Conservation (phyloP, 2,113 vertebrate genomes). For the Hippocampus zosterae region DNA sequence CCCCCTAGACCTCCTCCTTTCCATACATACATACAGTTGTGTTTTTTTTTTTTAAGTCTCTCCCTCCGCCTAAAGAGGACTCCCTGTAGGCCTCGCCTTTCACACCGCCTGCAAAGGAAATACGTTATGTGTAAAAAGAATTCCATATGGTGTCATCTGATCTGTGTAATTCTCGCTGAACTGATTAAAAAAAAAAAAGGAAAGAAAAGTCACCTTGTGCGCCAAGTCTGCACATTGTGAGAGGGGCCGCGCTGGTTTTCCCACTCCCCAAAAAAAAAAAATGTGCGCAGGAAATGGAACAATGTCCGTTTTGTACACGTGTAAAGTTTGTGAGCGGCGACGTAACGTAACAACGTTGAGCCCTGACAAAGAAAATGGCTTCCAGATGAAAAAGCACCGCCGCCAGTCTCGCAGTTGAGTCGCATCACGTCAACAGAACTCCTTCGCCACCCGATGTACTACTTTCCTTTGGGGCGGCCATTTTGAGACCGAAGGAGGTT, state of each 20-base stretch:
- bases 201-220: constrained; percentile 43
- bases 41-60: constrained; percentile 23
- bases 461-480: too few species aligned
- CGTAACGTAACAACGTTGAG: too few species aligned
- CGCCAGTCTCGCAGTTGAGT: too few species aligned
- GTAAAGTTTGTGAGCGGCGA: too few species aligned
- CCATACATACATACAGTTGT: constrained; percentile 65
- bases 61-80: constrained; percentile 67
- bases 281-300: neutral
- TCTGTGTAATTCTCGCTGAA: constrained; percentile 70
- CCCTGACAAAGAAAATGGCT: too few species aligned
- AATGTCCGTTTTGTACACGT: neutral
- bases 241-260: constrained; percentile 16
- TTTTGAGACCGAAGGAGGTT: too few species aligned
- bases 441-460: too few species aligned
- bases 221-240: constrained; percentile 55
- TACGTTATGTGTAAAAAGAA: constrained; percentile 77
- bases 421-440: too few species aligned
- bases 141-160: constrained; percentile 76
- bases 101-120: constrained; percentile 72
- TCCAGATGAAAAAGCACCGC: too few species aligned
- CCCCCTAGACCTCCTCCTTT: constrained; percentile 36
- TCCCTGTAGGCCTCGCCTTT: constrained; percentile 70
- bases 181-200: constrained; percentile 53
- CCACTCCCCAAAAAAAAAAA: neutral